Conservation (phyloP, 2,797 vertebrate genomes). For the Paguma larvata region DNA sequence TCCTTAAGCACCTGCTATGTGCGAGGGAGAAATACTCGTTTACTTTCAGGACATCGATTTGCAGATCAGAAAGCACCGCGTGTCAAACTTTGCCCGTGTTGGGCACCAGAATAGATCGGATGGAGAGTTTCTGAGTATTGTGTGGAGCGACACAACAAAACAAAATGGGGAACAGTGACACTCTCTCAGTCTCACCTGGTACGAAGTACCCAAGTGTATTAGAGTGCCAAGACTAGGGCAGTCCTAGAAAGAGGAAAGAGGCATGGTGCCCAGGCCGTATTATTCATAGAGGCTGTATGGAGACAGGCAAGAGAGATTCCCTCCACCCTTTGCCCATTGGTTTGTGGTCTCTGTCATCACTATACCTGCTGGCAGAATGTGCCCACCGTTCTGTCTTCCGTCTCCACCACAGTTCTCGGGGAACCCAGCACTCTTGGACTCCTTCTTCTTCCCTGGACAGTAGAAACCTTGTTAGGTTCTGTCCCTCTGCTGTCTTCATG, state of each 20-base stretch:
- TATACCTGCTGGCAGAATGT: too few relatives aligned
- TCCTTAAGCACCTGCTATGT: neutral
- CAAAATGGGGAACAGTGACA: neutral
- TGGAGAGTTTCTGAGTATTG: neutral
- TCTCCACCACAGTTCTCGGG: neutral
- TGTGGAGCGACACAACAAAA: neutral
- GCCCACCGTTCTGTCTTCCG: neutral
- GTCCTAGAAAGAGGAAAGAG: neutral
- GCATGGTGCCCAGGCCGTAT: rapidly evolving
- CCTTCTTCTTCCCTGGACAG: neutral
- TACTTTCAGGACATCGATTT: neutral
- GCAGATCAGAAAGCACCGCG: neutral
- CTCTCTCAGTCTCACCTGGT: neutral
- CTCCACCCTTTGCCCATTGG: neutral
- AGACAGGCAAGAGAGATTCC: neutral
- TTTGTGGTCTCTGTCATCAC: neutral
- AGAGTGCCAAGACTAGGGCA: neutral
- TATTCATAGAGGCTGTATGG: neutral
- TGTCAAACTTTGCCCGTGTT: neutral
- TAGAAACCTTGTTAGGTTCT: neutral
- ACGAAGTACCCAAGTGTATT: neutral
- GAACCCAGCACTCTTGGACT: neutral
- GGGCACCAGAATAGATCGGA: neutral
- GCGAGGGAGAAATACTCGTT: neutral
- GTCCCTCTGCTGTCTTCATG: neutral